A percentile compares a stretch with the other conserved stretches of the same genome.
These are phyloP conservation scores for Illadopsis cleaveri DNA, from an alignment of 2,113 vertebrate species.

Conservation along the genomic window DNA sequence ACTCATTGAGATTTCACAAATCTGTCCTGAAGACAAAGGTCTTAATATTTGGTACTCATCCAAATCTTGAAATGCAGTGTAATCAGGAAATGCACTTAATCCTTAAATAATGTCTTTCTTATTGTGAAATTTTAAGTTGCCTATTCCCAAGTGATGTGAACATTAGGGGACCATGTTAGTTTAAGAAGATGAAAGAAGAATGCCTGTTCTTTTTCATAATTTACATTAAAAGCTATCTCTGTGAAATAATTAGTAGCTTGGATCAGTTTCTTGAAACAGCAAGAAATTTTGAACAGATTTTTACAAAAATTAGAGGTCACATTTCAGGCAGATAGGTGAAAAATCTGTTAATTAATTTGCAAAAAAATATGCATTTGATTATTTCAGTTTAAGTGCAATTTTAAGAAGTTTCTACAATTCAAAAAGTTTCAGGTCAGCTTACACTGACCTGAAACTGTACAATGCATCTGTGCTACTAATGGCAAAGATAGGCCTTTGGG, in stretches of 20 bases:
- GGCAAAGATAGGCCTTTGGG: background rate
- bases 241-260: background rate
- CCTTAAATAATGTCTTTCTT: background rate
- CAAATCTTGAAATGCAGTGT: background rate
- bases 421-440: background rate
- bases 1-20: background rate
- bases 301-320: background rate
- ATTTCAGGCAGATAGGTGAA: background rate
- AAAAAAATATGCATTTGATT: background rate
- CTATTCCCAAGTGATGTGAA: background rate
- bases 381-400: background rate
- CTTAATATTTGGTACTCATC: background rate
- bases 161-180: background rate
- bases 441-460: rapidly evolving
- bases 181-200: background rate
- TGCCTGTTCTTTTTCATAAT: background rate
- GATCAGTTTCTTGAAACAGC: background rate
- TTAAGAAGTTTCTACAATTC: background rate
- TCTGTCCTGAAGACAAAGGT: slow-evolving; percentile 10
- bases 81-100: background rate
- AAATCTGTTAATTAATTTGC: background rate
- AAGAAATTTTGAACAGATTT: background rate
- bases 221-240: background rate
- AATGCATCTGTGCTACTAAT: background rate
- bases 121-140: background rate